Percentiles rank a stretch among this genome's conserved stretches.
These are phyloP conservation scores for Tricholaema leucomelas DNA, from an alignment of 2,113 vertebrate species.

Conservation along the genomic window DNA sequence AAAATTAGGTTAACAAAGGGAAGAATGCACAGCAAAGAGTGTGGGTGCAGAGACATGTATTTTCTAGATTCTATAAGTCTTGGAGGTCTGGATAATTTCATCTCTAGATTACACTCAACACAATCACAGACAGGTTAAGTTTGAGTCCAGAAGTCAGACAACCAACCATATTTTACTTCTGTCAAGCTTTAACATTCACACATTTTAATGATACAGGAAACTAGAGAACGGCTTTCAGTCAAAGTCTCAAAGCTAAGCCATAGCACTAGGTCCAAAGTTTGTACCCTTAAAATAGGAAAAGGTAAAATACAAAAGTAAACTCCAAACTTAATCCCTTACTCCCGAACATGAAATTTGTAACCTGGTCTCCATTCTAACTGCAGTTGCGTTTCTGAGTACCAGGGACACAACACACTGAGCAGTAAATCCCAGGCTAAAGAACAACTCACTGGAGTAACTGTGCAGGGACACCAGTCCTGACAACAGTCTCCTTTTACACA, in stretches of 20 bases:
- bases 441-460: not conserved
- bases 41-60: accelerated
- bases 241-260: not conserved
- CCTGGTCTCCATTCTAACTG: not conserved
- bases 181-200: not conserved
- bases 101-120: accelerated
- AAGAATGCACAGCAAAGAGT: not conserved
- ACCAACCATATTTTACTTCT: not conserved
- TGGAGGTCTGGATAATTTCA: not conserved
- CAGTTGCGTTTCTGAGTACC: not conserved
- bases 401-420: not conserved
- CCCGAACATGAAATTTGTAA: not conserved
- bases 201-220: not conserved
- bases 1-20: not conserved
- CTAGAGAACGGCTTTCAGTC: not conserved
- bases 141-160: not conserved
- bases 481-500: not conserved
- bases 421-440: not conserved
- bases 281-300: not conserved
- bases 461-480: not conserved
- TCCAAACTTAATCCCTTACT: not conserved
- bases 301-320: not conserved
- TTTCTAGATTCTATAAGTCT: not conserved
- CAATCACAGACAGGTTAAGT: not conserved
- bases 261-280: not conserved